phyloP scores from a whole-genome alignment of 2,888 invertebrate genomes.

The Drosophila glabriapex region DNA sequence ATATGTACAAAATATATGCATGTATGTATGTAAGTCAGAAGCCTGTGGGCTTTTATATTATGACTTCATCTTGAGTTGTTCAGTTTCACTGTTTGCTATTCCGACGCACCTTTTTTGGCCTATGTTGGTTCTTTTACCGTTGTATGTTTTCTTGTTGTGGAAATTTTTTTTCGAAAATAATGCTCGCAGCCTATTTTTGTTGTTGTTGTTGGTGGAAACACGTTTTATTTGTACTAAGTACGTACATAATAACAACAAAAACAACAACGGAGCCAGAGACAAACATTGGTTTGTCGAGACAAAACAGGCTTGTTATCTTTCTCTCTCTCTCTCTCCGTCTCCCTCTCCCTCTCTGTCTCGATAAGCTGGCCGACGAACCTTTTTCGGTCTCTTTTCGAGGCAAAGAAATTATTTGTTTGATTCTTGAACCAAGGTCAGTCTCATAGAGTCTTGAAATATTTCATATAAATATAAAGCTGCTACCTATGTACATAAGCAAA shows the following conservation, averaged over 20 bases:
- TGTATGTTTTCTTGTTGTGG: conserved; percentile 6
- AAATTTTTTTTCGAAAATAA: neutral
- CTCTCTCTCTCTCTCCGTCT: neutral
- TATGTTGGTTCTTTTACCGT: conserved; percentile 5
- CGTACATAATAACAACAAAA: conserved; percentile 2
- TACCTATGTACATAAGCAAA: neutral
- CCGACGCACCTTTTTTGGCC: conserved; percentile 13
- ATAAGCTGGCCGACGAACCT: conserved; percentile 5
- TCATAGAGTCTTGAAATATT: neutral
- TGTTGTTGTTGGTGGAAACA: conserved; percentile 4
- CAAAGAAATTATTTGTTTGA: neutral
- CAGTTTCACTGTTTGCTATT: conserved; percentile 1
- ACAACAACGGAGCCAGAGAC: neutral
- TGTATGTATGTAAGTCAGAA: neutral
- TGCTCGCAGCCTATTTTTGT: neutral
- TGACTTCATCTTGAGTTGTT: conserved; percentile 6
- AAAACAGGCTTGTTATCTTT: conserved; percentile 13
- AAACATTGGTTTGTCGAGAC: conserved; percentile 6
- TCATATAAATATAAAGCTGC: neutral
- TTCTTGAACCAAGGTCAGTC: conserved; percentile 13
- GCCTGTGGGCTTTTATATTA: neutral
- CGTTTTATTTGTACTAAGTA: conserved; percentile 15
- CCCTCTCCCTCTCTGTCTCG: neutral
- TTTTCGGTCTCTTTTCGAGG: conserved; percentile 1
- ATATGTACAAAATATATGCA: neutral